These are phyloP conservation scores for Drosophila nigrodunni DNA, from an alignment of 1,140 invertebrate species.

Conservation along the genomic window DNA sequence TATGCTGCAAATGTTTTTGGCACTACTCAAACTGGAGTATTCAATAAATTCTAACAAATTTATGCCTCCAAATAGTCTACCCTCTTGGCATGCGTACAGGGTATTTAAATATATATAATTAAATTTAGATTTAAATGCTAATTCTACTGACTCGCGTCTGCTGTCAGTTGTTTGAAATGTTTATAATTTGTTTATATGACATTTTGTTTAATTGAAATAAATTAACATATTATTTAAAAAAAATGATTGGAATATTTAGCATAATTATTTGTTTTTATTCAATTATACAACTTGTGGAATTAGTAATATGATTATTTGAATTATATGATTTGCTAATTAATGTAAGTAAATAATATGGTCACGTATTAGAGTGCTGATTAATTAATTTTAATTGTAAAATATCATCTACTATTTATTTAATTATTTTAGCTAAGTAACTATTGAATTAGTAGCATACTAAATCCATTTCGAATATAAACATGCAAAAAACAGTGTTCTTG, in stretches of 20 bases:
- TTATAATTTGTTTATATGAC: constrained; percentile 8
- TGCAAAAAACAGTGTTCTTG: constrained; percentile 18
- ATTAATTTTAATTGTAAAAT: too few relatives aligned
- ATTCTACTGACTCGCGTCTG: neutral
- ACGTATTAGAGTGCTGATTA: too few relatives aligned
- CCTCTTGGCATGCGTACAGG: neutral
- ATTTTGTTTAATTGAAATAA: constrained; percentile 7
- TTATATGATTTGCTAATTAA: too few relatives aligned
- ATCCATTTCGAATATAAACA: neutral
- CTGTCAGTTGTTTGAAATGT: neutral
- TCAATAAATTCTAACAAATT: neutral
- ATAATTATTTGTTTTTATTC: too few relatives aligned
- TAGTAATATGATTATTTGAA: too few relatives aligned
- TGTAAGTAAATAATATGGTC: too few relatives aligned
- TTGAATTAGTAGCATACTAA: neutral
- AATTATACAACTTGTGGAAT: too few relatives aligned
- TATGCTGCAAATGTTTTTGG: too few relatives aligned
- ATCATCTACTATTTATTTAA: too few relatives aligned
- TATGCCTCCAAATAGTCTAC: neutral
- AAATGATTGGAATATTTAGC: too few relatives aligned
- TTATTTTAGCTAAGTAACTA: neutral
- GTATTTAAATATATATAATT: neutral
- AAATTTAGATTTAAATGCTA: constrained; percentile 6
- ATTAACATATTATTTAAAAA: neutral
- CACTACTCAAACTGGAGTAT: too few relatives aligned